Base-by-base conservation (phyloP, 2,888 invertebrate genomes). In the Linnaemya tessellans region DNA sequence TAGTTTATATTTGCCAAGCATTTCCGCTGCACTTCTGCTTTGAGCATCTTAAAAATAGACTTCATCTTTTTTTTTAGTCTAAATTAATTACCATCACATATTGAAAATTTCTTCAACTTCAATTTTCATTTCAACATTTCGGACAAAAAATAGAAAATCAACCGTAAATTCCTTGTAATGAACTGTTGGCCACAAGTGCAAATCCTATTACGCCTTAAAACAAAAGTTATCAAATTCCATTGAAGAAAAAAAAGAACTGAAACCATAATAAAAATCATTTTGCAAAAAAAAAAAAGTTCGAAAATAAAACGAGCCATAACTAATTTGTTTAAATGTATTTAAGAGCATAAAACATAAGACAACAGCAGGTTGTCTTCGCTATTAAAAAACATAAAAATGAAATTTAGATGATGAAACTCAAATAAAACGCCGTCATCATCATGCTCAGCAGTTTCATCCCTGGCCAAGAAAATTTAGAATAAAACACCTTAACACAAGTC, bases 81-180 rank as follows among this genome's bases (percentile, higher is more conserved):
- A 41, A 65, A 56, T 46, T 30, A 58, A 77, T 56, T 46, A 15
- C 22, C 56, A 25, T 67, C 30, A 58, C 49, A 41, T 0, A 22
- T 41, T 0, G 51, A 79, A 22, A 30, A 22, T 60, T 38, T 41
- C 8, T 11, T 30, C 49, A 2, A 11, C 11, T 22, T 18, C 2
- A 8, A 3, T 3, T 30, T 7, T n/a, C n/a, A n/a, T 4, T 54
- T 0, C n/a, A 43, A 18, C 3, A 38, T 58, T 38, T 46, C 10
- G 46, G 41, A 38, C 20, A 38, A 15, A 41, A 46, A 20, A 49
- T 82, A 77, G 54, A 56, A 85, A 86, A 88, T 88, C 87, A 89
- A 89, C 90, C 91, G 91, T 88, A 91, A 92, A 91, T 90, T 89
- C 88, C 87, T 87, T 78, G 88, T 91, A 92, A 91, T 91, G 91